Percentiles rank a stretch among this genome's conserved stretches.
phyloP scores from a whole-genome alignment of 2,797 vertebrate species.

The Oryzias dopingdopingensis region DNA sequence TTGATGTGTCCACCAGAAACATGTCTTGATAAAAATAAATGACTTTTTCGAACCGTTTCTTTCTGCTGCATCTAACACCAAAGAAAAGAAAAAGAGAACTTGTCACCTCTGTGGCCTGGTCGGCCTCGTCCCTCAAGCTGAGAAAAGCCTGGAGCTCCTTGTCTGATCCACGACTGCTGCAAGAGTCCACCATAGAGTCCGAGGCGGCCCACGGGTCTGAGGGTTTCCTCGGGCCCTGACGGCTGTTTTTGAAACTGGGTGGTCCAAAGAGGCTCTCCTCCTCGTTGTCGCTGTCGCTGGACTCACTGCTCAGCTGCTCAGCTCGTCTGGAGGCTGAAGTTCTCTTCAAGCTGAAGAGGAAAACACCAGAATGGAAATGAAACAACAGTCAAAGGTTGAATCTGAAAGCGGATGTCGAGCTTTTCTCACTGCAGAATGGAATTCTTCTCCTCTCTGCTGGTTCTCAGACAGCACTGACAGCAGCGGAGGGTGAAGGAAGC shows the following conservation, averaged over 20 bases:
- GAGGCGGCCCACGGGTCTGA: background rate
- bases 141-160: slow-evolving; percentile 85
- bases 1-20: too few relatives aligned
- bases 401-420: background rate
- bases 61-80: too few relatives aligned
- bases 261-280: slow-evolving; percentile 65
- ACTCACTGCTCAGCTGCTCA: slow-evolving; percentile 34
- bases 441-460: slow-evolving; percentile 72
- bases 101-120: slow-evolving; percentile 88
- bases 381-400: background rate
- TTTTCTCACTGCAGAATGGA: slow-evolving; percentile 73
- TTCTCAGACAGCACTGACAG: slow-evolving; percentile 61
- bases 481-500: slow-evolving; percentile 75
- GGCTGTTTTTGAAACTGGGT: slow-evolving; percentile 62
- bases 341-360: slow-evolving; percentile 20
- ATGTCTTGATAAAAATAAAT: too few relatives aligned
- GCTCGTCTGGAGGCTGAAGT: slow-evolving; percentile 14
- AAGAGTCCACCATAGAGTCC: slow-evolving; percentile 24
- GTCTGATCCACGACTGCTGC: slow-evolving; percentile 80
- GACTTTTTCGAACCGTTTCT: background rate
- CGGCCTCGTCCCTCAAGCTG: slow-evolving; percentile 83
- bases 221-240: slow-evolving; percentile 1
- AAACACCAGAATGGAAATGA: background rate
- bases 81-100: fast-evolving
- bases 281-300: slow-evolving; percentile 50